Evolutionary conservation across 2,797 vertebrate species (phyloP).

Genomic region (Alfaro cultratus): DNA sequence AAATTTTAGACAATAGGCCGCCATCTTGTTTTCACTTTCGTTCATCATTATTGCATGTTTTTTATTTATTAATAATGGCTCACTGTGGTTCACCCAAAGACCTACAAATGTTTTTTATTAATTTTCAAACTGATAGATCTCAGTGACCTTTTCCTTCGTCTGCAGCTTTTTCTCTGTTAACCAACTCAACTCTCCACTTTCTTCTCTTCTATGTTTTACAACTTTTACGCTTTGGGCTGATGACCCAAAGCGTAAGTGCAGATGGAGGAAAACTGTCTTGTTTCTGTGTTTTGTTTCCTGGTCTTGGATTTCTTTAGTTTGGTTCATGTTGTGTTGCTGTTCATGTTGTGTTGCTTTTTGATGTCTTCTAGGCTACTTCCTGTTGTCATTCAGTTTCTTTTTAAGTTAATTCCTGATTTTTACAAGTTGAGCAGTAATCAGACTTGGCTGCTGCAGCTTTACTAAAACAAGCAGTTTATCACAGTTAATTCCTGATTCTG

Average conservation of each 20-base stretch:
- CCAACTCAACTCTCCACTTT: too few relatives aligned
- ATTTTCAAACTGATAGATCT: neutral
- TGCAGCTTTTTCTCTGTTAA: too few relatives aligned
- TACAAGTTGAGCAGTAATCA: neutral
- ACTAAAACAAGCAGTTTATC: neutral
- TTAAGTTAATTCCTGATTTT: neutral
- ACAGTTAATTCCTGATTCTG: too few relatives aligned
- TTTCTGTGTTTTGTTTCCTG: neutral
- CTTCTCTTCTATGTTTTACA: too few relatives aligned
- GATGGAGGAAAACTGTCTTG: too few relatives aligned
- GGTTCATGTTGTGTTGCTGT: neutral
- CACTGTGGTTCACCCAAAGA: neutral
- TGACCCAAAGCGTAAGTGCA: too few relatives aligned
- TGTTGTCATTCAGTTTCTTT: neutral
- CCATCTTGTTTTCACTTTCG: neutral
- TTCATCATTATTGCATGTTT: too few relatives aligned
- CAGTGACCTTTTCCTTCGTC: too few relatives aligned
- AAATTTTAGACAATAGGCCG: too few relatives aligned
- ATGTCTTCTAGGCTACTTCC: neutral
- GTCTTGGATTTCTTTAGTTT: neutral
- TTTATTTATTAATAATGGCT: neutral
- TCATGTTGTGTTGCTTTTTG: neutral
- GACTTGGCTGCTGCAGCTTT: neutral
- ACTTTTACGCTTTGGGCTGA: too few relatives aligned
- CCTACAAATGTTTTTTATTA: too few relatives aligned